Evolutionary conservation across 2,113 vertebrate genomes (phyloP).

Genomic region (Globicephala melas): DNA sequence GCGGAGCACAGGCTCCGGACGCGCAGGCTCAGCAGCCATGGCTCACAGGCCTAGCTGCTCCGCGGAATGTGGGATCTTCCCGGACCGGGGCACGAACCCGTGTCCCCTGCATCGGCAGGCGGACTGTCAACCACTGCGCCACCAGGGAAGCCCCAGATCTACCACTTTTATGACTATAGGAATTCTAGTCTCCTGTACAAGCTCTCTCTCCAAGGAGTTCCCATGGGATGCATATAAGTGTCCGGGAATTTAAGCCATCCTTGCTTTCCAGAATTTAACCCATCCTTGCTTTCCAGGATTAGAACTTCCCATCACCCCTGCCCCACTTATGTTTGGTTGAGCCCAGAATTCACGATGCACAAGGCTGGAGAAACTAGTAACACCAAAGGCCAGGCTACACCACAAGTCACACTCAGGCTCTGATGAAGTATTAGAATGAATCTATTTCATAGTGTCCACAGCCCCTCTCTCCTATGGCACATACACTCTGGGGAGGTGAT

Average conservation of each 20-base stretch:
- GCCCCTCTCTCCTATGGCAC: neutral
- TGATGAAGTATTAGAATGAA: neutral
- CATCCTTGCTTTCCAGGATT: neutral
- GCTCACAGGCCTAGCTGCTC: no score
- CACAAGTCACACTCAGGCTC: neutral
- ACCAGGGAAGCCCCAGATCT: neutral
- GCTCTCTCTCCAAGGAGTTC: neutral
- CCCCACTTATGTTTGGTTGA: neutral
- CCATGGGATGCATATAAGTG: neutral
- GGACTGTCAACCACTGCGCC: no score
- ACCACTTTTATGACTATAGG: neutral
- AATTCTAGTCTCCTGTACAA: neutral
- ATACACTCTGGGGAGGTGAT: neutral
- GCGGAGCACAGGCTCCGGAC: no score
- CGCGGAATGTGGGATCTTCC: no score
- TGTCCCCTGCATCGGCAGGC: no score
- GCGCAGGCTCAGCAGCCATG: no score
- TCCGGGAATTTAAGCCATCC: neutral
- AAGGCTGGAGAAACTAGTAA: neutral
- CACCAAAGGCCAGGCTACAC: neutral
- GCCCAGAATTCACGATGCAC: neutral
- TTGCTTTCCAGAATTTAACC: neutral
- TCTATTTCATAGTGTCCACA: neutral
- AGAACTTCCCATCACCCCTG: neutral
- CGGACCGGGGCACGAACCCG: no score